phyloP scores from a whole-genome alignment of 2,797 vertebrate genomes.

The Tragelaphus eurycerus region DNA sequence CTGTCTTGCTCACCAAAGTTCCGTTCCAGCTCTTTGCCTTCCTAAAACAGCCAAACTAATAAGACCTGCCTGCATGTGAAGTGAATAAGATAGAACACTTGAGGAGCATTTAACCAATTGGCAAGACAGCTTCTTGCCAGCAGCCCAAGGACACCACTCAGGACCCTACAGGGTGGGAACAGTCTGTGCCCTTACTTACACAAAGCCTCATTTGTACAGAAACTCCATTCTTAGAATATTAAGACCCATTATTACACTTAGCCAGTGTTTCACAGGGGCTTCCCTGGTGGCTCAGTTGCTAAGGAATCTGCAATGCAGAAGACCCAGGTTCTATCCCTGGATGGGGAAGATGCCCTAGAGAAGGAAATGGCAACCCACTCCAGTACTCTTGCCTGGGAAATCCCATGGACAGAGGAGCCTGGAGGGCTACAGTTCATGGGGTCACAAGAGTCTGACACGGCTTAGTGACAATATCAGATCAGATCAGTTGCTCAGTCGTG shows the following conservation, averaged over 20 bases:
- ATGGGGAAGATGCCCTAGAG: background rate
- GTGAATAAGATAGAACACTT: background rate
- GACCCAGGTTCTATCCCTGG: background rate
- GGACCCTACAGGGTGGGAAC: background rate
- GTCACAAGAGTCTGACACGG: background rate
- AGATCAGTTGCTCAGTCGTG: no score
- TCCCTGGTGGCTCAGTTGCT: background rate
- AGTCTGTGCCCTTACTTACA: background rate
- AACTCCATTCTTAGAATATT: background rate
- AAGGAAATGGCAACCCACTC: background rate
- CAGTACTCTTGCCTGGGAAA: background rate
- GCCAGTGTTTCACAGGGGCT: background rate
- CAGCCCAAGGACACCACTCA: background rate
- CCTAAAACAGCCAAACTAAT: background rate
- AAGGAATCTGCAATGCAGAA: background rate
- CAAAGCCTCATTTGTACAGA: background rate
- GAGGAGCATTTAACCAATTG: background rate
- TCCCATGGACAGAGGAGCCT: background rate
- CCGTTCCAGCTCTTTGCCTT: background rate
- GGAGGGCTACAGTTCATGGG: background rate
- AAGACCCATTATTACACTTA: background rate
- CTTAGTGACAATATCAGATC: background rate
- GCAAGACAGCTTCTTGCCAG: background rate
- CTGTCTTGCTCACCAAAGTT: background rate
- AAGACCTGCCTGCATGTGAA: background rate